phyloP scores from a whole-genome alignment of 2,113 vertebrate genomes.

The Tragelaphus buxtoni region DNA sequence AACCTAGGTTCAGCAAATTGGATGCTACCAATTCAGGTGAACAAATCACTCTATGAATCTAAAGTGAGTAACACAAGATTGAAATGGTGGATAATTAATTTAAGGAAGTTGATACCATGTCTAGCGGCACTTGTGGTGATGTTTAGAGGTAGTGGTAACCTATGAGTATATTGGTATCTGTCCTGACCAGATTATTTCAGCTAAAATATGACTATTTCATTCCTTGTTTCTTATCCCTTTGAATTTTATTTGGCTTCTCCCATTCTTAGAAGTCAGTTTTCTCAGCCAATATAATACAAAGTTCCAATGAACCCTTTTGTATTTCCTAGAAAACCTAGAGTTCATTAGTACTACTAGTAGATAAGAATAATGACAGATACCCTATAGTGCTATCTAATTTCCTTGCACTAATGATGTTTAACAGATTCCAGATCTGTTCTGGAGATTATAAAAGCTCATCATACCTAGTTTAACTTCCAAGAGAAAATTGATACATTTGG shows the following conservation, averaged over 20 bases:
- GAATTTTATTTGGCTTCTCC: not conserved
- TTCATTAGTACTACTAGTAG: not conserved
- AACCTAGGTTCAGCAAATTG: not conserved
- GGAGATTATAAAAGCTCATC: not conserved
- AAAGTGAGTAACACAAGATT: not conserved
- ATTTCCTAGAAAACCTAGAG: not conserved
- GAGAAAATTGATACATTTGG: not conserved
- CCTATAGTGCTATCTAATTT: not conserved
- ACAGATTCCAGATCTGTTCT: not conserved
- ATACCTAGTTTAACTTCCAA: not conserved
- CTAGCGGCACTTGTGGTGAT: not conserved
- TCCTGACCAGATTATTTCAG: not conserved
- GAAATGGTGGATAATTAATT: not conserved
- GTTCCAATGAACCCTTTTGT: not conserved
- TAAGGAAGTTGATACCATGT: not conserved
- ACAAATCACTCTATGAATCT: not conserved
- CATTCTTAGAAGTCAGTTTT: not conserved
- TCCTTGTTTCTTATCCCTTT: not conserved
- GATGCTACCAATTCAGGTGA: not conserved
- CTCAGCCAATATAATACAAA: not conserved
- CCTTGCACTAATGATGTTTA: not conserved
- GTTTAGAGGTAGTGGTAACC: not conserved
- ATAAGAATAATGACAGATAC: not conserved
- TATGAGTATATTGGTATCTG: not conserved
- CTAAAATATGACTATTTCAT: not conserved